Conservation (phyloP, 2,888 invertebrate species). For the Melitaea athalia region DNA sequence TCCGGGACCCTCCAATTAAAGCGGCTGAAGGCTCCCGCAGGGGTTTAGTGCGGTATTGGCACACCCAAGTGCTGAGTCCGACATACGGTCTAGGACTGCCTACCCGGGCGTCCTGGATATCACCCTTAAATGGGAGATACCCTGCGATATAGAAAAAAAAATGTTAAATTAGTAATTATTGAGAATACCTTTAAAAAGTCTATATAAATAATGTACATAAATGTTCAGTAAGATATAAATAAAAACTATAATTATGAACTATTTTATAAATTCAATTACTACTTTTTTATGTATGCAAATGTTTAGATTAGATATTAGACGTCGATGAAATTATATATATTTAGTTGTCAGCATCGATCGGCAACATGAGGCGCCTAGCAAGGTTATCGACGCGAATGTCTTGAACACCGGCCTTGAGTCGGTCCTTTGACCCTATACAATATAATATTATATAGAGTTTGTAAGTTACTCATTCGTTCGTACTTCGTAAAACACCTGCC, state of each 20-base stretch:
- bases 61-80: too few relatives aligned
- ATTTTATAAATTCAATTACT: too few relatives aligned
- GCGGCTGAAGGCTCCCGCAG: too few relatives aligned
- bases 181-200: too few relatives aligned
- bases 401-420: slow-evolving; percentile 65
- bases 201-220: too few relatives aligned
- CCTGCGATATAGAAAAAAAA: too few relatives aligned
- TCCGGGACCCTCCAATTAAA: too few relatives aligned
- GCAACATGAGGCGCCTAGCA: slow-evolving; percentile 54
- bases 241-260: neutral
- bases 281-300: neutral
- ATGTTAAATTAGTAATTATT: too few relatives aligned
- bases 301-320: slow-evolving; percentile 15
- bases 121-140: too few relatives aligned
- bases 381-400: slow-evolving; percentile 68
- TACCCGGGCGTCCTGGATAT: too few relatives aligned
- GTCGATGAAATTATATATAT: slow-evolving; percentile 14
- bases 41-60: too few relatives aligned
- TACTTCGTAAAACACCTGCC: slow-evolving; percentile 65
- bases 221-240: neutral
- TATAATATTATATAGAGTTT: slow-evolving; percentile 51
- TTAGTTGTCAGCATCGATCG: slow-evolving; percentile 23
- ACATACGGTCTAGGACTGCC: too few relatives aligned
- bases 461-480: slow-evolving; percentile 46
- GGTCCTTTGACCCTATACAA: slow-evolving; percentile 72